A percentile compares a stretch with the other conserved stretches of the same genome.
phyloP scores from a whole-genome alignment of 1,140 invertebrate species.

The Habropoda laboriosa region DNA sequence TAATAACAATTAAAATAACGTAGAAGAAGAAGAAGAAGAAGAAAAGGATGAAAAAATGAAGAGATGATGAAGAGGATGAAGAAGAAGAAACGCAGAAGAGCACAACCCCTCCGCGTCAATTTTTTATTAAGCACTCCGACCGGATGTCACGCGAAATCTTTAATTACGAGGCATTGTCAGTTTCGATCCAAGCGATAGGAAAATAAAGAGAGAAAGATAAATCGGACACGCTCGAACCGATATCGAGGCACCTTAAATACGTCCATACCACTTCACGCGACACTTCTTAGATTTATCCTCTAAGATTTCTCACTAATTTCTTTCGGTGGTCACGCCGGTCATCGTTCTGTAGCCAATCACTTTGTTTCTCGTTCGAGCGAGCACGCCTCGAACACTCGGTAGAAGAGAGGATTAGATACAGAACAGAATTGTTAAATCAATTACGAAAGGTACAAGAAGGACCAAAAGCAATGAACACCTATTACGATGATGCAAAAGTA shows the following conservation, averaged over 20 bases:
- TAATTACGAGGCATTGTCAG: constrained; percentile 40
- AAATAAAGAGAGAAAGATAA: neutral
- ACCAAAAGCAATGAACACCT: constrained; percentile 53
- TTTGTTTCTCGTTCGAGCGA: constrained; percentile 13
- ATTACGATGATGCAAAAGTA: constrained; percentile 20
- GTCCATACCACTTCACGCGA: constrained; percentile 19
- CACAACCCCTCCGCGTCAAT: constrained; percentile 76
- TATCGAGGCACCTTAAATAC: constrained; percentile 18
- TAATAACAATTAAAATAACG: constrained; percentile 65
- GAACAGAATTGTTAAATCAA: constrained; percentile 38
- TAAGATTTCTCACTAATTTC: neutral
- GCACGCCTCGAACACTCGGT: constrained; percentile 7
- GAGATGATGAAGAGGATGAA: constrained; percentile 12
- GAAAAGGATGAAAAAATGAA: constrained; percentile 12
- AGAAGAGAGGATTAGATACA: neutral
- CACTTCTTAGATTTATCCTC: neutral
- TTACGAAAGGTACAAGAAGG: constrained; percentile 50
- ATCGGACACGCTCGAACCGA: neutral
- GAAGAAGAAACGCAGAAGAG: constrained; percentile 19
- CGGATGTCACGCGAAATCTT: constrained; percentile 53
- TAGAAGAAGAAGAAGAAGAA: constrained; percentile 22
- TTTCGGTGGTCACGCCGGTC: neutral
- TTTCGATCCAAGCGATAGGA: constrained; percentile 25
- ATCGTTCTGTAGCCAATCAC: neutral
- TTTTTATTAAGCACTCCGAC: constrained; percentile 69